Evolutionary conservation across 53 echinoderm and acorn worm species (phyloP).

Genomic region (Paracentrotus lividus): DNA sequence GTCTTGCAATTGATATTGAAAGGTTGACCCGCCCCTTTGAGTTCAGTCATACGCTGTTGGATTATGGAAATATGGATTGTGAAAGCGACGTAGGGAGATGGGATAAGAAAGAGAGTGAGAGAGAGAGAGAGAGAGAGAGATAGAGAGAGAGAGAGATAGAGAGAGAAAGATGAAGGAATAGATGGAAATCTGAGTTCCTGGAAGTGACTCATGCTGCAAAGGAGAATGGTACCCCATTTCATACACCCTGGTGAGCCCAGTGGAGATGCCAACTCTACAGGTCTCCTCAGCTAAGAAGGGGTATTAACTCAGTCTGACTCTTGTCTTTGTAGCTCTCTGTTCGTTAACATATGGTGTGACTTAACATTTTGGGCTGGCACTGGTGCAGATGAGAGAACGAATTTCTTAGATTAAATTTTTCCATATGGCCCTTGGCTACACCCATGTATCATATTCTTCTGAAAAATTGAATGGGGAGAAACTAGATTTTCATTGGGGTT

Average conservation of each 20-base stretch:
- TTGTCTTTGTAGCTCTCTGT: neutral
- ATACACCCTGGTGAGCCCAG: neutral
- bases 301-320: constrained; percentile 38
- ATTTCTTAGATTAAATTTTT: constrained; percentile 57
- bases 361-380: constrained; percentile 56
- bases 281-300: constrained; percentile 50
- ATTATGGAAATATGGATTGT: constrained; percentile 11
- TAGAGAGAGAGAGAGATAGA: neutral
- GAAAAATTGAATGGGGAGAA: constrained; percentile 35
- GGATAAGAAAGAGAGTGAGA: neutral
- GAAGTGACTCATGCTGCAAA: constrained; percentile 36
- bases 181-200: no score
- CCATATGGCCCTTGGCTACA: constrained; percentile 52
- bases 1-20: constrained; percentile 26
- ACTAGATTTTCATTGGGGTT: constrained; percentile 43
- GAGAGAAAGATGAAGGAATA: no score
- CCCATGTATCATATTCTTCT: constrained; percentile 22
- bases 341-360: constrained; percentile 19
- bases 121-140: neutral
- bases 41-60: neutral
- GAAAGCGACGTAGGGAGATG: neutral
- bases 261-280: constrained; percentile 13
- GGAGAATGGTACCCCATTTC: constrained; percentile 18
- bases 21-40: constrained; percentile 40
- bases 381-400: constrained; percentile 52